These are phyloP conservation scores for Trachelus iudaicus DNA, from an alignment of 2,888 invertebrate species.

Conservation along the genomic window DNA sequence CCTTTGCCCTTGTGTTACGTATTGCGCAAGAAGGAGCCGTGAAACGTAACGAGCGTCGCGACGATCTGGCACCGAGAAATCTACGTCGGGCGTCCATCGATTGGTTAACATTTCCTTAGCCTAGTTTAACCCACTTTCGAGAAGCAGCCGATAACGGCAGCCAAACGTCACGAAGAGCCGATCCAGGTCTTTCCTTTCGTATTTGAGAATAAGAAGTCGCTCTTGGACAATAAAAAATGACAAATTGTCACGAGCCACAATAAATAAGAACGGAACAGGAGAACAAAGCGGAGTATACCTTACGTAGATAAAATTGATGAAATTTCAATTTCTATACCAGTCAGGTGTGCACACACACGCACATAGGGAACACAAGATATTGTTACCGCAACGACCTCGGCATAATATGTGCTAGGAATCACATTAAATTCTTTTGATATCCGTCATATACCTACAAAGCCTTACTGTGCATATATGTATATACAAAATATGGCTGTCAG, in stretches of 20 bases:
- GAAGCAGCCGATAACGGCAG: not conserved
- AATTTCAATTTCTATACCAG: not conserved
- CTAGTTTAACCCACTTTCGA: conserved; percentile 1
- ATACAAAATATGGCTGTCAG: not conserved
- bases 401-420: not conserved
- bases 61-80: not conserved
- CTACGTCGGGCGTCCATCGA: not conserved
- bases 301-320: not conserved
- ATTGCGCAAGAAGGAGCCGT: not conserved
- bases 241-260: not conserved
- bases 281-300: not conserved
- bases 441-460: not conserved
- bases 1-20: not conserved
- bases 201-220: not conserved
- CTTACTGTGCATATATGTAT: not conserved
- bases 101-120: not conserved
- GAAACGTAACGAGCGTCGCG: not conserved
- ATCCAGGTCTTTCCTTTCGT: not conserved
- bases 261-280: not conserved
- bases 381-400: too few species aligned
- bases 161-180: not conserved
- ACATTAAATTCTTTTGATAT: not conserved
- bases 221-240: not conserved
- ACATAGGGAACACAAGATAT: too few species aligned
- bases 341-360: too few species aligned